These are phyloP conservation scores for Sialia sialis DNA, from an alignment of 2,113 vertebrate genomes.

Conservation along the genomic window DNA sequence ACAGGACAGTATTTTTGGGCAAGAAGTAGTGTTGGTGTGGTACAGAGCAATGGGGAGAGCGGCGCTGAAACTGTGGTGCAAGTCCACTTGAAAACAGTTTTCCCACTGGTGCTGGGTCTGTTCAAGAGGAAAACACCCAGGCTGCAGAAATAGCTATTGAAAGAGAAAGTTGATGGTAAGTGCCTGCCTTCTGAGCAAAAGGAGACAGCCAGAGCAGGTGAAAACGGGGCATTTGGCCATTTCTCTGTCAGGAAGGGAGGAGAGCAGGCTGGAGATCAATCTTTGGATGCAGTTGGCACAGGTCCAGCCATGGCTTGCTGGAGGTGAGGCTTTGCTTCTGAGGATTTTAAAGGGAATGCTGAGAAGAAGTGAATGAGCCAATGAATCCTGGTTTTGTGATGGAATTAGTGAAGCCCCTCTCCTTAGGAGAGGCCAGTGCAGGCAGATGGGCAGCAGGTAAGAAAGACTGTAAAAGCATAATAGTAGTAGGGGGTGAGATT, in stretches of 20 bases:
- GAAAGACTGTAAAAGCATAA: neutral
- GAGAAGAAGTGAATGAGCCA: neutral
- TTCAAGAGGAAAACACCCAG: neutral
- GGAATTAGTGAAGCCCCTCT: neutral
- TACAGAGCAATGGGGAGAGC: neutral
- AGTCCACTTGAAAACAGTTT: neutral
- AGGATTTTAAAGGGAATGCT: neutral
- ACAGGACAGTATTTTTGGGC: neutral
- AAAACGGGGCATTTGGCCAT: rapidly evolving
- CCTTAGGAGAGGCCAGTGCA: neutral
- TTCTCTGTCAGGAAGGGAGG: neutral
- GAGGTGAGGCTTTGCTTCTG: neutral
- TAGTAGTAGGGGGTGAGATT: neutral
- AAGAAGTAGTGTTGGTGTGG: neutral
- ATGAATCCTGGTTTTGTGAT: neutral
- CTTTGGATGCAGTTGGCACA: rapidly evolving
- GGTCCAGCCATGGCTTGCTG: neutral
- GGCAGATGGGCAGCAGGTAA: neutral
- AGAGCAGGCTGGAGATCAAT: neutral
- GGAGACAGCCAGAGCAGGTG: neutral
- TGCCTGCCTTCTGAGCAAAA: neutral
- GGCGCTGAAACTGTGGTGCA: neutral
- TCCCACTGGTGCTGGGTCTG: neutral
- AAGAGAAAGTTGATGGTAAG: neutral
- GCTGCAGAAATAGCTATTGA: neutral